These are phyloP conservation scores for Diplosoma virens DNA, from an alignment of 23 tunicate species.

Conservation along the genomic window DNA sequence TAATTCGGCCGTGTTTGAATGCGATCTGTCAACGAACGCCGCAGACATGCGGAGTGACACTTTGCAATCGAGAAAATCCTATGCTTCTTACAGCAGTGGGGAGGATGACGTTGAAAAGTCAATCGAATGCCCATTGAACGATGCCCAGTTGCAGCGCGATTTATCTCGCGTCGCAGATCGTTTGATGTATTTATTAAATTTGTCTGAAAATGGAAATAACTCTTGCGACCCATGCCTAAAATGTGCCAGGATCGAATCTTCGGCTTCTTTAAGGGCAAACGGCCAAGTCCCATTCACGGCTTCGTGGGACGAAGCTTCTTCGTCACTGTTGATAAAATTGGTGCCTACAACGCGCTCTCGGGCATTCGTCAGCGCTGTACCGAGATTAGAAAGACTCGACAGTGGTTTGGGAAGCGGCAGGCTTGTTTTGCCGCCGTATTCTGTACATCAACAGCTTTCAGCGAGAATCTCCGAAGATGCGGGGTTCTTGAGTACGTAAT, in stretches of 20 bases:
- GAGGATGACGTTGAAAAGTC: conserved; percentile 5
- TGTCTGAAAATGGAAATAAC: conserved; percentile 7
- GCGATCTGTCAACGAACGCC: background rate
- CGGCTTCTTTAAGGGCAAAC: no score
- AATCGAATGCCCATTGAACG: conserved; percentile 27
- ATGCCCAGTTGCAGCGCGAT: conserved; percentile 24
- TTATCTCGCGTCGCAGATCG: background rate
- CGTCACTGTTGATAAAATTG: background rate
- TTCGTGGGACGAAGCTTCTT: background rate
- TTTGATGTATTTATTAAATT: conserved; percentile 27
- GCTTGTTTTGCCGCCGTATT: background rate
- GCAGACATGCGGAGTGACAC: background rate
- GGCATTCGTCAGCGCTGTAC: background rate
- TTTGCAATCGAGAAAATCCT: background rate
- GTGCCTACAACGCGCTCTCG: background rate
- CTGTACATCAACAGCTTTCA: conserved; percentile 21
- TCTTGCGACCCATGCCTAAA: background rate
- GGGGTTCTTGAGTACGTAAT: conserved; percentile 56
- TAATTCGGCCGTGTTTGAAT: no score
- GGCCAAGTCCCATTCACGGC: background rate
- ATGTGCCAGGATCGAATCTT: no score
- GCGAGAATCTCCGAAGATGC: conserved; percentile 51
- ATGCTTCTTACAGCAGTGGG: background rate
- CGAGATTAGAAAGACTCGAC: background rate
- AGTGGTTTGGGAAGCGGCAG: background rate